Base-by-base conservation (phyloP, 2,113 vertebrate species). In the Varanus komodoensis region DNA sequence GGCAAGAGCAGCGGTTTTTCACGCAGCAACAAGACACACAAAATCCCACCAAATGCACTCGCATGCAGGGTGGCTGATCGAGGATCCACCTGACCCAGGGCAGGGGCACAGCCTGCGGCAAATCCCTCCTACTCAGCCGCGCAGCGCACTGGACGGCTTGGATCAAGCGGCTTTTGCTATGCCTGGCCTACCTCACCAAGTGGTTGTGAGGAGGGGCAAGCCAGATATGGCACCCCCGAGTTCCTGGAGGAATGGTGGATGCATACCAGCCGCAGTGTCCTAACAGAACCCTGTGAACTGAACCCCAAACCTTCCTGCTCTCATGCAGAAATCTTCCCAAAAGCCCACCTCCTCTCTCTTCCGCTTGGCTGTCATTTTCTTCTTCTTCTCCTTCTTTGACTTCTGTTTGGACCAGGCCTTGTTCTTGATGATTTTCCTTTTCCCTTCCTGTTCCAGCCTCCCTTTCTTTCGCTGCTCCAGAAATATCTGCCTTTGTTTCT, bases 321-420 rank as follows among this genome's bases (percentile, higher is more conserved):
- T 34, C 25, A 32, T 15, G 27, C 50, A 74, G 14, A 14, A 74
- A 32, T n/a, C 71, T n/a, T 8, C 4, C 4, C 17, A 7, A 81
- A 38, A 74, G 15, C 32, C 69, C 96, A 99, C 99, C 98, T 99
- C 97, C 0, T 98, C 92, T 27, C 5, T 95, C 68, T 97, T 98
- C 95, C 98, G 97, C 95, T 99, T 99, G n/a, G 96, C 95, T 0
- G 94, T 97, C 86, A 88, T 54, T 96, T 98, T 99, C 89, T 94
- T 97, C 87, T 95, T 97, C 93, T 97, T 98, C n/a, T 99, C 98
- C 95, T 96, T 98, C 92, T 95, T 99, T 88, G 91, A 96, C 94
- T 98, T 99, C 97, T 99, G 98, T 90, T 99, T 99, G 4, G 99
- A 99, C 99, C 99, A 99, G 34, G 99, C 88, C 91, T 98, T 97